Evolutionary conservation across 37 sponge, comb jelly and placozoan species (phyloP), one percentile per base, ranked within the genome.

Genomic region (Corticium candelabrum): DNA sequence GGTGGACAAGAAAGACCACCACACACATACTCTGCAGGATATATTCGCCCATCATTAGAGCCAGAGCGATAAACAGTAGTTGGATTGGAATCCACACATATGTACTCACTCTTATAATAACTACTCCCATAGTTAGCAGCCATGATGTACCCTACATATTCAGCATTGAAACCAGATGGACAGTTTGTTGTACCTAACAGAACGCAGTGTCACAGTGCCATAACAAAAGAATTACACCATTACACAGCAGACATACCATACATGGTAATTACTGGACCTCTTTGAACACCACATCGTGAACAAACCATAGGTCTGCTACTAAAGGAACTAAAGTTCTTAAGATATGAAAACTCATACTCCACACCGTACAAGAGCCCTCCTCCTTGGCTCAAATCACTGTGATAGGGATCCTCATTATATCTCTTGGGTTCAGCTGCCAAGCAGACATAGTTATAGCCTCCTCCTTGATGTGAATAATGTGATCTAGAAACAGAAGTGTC

Each of bases 131-230:
- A 1, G 35, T 80, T 21, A 1, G 80, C 11, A 34, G 80, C 72
- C 80, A 80, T 80, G 0, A 80, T 34, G 73, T 74, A 80, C 3
- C 80, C 80, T 1, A 36, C 5, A 70, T 80, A 80, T 40, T 80
- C 80, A 21, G 21, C 5, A 5, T 34, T 70, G 68, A 62, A 80
- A 21, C 73, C 72, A 21, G 39, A 27, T 38, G 80, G 80, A 38
- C 80, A 80, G 15, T 0, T 38, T 0, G 37, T 70, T 11, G 41
- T 35, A 15, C 38, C 80, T 74, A 68, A 68, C n/a, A n/a, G n/a
- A 1, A 80, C 11, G 62, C 62, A 50, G 62, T 50, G n/a, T n/a
- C n/a, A n/a, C n/a, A n/a, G n/a, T n/a, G n/a, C n/a, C n/a, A n/a
- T n/a, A n/a, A n/a, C n/a, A 50, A 50, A 50, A 50, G 21, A 27